A percentile compares a stretch with the other conserved stretches of the same genome.
Conservation (phyloP, 2,888 invertebrate species). For the Tipula helvola region DNA sequence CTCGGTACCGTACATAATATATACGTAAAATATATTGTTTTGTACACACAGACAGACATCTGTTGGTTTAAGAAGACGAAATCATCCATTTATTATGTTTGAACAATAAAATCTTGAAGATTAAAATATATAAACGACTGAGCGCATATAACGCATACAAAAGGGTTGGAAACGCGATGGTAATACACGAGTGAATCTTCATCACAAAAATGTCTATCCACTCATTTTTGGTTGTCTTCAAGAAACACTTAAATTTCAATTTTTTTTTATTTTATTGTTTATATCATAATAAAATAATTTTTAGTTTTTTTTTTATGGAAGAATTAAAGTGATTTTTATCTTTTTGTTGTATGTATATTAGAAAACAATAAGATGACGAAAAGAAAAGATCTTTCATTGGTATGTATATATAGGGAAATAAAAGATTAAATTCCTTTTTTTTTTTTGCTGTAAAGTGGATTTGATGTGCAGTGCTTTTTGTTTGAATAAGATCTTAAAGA, state of each 20-base stretch:
- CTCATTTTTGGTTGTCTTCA: background rate
- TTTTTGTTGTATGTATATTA: background rate
- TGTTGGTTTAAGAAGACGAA: background rate
- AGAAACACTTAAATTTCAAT: background rate
- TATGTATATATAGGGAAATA: background rate
- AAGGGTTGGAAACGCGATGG: background rate
- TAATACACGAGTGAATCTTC: background rate
- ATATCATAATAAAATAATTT: background rate
- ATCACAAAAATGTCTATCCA: background rate
- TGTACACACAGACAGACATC: background rate
- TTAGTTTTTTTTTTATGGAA: background rate
- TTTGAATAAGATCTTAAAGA: too few relatives aligned
- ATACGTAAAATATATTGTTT: background rate
- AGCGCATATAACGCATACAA: background rate
- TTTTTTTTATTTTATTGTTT: background rate
- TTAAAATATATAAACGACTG: background rate
- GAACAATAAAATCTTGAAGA: background rate
- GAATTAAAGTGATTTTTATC: background rate
- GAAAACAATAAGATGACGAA: constrained; percentile 4
- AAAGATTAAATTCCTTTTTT: too few relatives aligned
- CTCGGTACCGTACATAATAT: too few relatives aligned
- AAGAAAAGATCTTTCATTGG: background rate
- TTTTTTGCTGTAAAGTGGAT: too few relatives aligned
- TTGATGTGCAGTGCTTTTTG: too few relatives aligned
- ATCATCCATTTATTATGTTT: background rate